phyloP scores from a whole-genome alignment of 2,888 invertebrate species.

The Lepidochrysops patricia region DNA sequence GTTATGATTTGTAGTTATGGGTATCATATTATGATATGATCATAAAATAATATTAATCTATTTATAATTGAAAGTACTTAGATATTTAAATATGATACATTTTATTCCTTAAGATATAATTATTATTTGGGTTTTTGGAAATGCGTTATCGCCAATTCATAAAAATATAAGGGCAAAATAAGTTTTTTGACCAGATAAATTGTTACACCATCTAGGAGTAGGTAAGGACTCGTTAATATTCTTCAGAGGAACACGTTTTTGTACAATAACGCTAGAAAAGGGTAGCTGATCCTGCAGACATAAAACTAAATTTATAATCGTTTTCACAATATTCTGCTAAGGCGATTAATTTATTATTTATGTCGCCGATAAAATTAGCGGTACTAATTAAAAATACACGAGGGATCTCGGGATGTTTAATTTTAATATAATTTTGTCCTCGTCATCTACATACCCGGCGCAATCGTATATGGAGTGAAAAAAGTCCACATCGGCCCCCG shows the following conservation, averaged over 20 bases:
- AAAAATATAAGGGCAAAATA: too few relatives aligned
- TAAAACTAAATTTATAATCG: not conserved
- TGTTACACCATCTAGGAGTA: too few relatives aligned
- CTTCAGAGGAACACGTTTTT: too few relatives aligned
- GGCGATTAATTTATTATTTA: not conserved
- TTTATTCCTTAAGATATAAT: too few relatives aligned
- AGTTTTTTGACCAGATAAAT: too few relatives aligned
- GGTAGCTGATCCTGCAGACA: not conserved
- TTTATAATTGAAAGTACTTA: too few relatives aligned
- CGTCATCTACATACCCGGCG: not conserved
- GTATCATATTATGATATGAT: not conserved
- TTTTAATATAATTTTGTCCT: constrained; percentile 11
- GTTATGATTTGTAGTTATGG: not conserved
- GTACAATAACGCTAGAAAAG: not conserved
- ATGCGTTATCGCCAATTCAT: too few relatives aligned
- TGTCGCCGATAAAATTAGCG: not conserved
- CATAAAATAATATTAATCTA: too few relatives aligned
- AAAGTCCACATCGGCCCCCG: not conserved
- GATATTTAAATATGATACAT: too few relatives aligned
- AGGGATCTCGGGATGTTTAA: not conserved
- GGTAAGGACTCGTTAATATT: too few relatives aligned
- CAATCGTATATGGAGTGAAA: constrained; percentile 1
- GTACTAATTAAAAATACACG: not conserved
- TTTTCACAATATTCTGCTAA: not conserved
- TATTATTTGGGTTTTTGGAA: too few relatives aligned